Base-by-base conservation (phyloP, 2,888 invertebrate species). In the Tachina grossa region DNA sequence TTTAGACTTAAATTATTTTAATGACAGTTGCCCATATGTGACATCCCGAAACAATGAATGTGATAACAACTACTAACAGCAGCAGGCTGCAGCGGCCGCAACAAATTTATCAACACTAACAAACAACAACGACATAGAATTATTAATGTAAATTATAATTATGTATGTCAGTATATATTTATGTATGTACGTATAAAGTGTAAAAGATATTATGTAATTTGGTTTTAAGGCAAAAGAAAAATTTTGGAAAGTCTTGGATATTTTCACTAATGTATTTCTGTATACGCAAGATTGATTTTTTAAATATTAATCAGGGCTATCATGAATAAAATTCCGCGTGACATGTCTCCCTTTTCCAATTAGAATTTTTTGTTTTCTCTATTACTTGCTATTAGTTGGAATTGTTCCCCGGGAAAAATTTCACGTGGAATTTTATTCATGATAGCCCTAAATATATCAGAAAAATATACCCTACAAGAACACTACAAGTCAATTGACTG, bases 1-100 rank as follows among this genome's bases (percentile, higher is more conserved):
- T 85, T 85, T 85, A 85, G 83, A 83, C 85, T 85, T 85, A 85
- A 83, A 85, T 85, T 83, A 85, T 85, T 85, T 85, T 83, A 85
- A 83, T 85, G 85, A 83, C 85, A 85, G 85, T 85, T 85, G 47
- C 76, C 83, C 85, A 83, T 85, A 80, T 83, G 85, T 83, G 85
- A 85, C 85, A 85, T 83, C 83, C 75, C 65, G 65, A 65, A 83
- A 68, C 63, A 66, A 82, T 66, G 51, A 78, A 77, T 59, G 77
- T 78, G 72, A 77, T 83, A 74, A 86, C 65, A 69, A 77, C 65
- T 65, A 22, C 79, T 31, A 55, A 55, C 63, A 77, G 41, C 77
- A 68, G 39, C 59, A 61, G 59, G 53, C 81, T 69, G 16, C 74
- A 74, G 1, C 69, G 55, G 43, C 72, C 49, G 76, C 78, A 84